These are phyloP conservation scores for Gavia stellata DNA, from an alignment of 2,113 vertebrate genomes.

Conservation along the genomic window DNA sequence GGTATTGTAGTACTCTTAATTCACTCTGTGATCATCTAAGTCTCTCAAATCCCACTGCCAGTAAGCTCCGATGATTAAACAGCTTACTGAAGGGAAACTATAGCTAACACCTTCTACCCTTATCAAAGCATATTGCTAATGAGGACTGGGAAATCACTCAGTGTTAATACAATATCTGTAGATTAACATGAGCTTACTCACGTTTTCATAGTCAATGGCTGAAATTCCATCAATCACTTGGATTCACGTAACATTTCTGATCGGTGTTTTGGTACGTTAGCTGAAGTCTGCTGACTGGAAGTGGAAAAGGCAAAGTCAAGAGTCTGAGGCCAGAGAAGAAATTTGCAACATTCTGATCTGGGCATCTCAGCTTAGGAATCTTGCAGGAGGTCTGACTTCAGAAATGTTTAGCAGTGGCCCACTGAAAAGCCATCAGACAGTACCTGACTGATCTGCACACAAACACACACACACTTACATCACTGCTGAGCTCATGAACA, in stretches of 20 bases:
- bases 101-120: not conserved
- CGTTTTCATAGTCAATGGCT: not conserved
- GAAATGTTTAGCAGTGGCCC: not conserved
- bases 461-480: not conserved
- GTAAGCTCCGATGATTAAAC: constrained; percentile 39
- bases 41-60: not conserved
- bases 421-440: not conserved
- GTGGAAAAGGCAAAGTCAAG: not conserved
- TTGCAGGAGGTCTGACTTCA: not conserved
- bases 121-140: constrained; percentile 5
- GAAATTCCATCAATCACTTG: not conserved
- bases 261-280: rapidly evolving
- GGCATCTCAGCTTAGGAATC: not conserved
- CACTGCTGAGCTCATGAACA: not conserved
- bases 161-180: not conserved
- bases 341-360: not conserved
- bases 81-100: constrained; percentile 24
- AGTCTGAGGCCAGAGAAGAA: not conserved
- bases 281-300: not conserved
- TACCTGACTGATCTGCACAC: not conserved
- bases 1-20: not conserved
- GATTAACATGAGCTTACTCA: not conserved
- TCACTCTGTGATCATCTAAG: not conserved
- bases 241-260: not conserved
- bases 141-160: constrained; percentile 7